Conservation (phyloP, 2,113 vertebrate genomes). For the Trematocara nigrifrons region DNA sequence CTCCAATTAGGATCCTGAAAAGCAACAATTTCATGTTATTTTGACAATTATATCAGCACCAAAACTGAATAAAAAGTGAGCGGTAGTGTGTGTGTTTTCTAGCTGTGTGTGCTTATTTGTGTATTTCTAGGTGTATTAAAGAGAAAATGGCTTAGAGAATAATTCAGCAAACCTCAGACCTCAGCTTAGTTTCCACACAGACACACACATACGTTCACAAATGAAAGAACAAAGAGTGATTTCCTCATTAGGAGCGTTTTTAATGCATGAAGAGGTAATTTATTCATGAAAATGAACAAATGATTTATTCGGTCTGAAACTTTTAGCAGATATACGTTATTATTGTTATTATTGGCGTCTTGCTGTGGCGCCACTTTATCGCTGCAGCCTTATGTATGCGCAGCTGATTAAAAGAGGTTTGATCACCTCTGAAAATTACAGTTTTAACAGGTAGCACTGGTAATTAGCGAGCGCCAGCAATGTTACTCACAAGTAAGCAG, state of each 20-base stretch:
- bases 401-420: slow-evolving; percentile 54
- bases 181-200: background rate
- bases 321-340: slow-evolving; percentile 40
- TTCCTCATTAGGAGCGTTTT: slow-evolving; percentile 69
- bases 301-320: slow-evolving; percentile 56
- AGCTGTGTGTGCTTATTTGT: background rate
- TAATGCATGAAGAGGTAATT: slow-evolving; percentile 70
- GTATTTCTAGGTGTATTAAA: background rate
- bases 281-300: slow-evolving; percentile 72
- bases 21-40: background rate
- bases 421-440: slow-evolving; percentile 43
- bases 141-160: background rate
- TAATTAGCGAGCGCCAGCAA: slow-evolving; percentile 27
- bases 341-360: slow-evolving; percentile 47
- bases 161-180: background rate
- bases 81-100: background rate
- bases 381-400: slow-evolving; percentile 32
- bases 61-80: background rate
- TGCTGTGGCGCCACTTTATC: background rate
- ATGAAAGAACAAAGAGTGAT: slow-evolving; percentile 59
- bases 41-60: background rate
- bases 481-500: slow-evolving; percentile 5
- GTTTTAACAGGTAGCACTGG: slow-evolving; percentile 37
- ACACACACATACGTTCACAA: background rate
- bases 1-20: background rate